Evolutionary conservation across 2,888 invertebrate genomes (phyloP), one percentile per base, ranked within the genome.

Genomic region (Drosophila koepferae): DNA sequence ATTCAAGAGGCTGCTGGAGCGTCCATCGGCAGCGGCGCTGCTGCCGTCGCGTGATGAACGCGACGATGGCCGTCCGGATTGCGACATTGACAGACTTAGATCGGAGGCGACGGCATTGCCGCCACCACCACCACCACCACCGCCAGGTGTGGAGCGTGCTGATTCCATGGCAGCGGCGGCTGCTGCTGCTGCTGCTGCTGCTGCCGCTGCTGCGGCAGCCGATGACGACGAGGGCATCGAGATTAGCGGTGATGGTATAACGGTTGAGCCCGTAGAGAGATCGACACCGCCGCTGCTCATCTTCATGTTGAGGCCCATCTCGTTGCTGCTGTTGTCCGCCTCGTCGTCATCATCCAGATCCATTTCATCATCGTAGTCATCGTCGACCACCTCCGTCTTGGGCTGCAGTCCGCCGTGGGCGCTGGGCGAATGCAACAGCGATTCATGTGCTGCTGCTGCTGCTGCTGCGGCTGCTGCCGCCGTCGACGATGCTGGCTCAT

Each of bases 301-400:
- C 58, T 94, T 95, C 95, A 95, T 95, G 88, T 95, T 95, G 90
- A 95, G 92, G 93, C 95, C 95, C 83, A 91, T 80, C 86, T 95
- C 95, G 91, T 94, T 94, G 78, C 95, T 95, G 77, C 94, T 94
- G 58, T 94, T 92, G 83, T 95, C 94, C 77, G 95, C 95, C 92
- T 95, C 95, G 14, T 95, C 92, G 43, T 91, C 92, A 36, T 95
- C 95, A 51, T 94, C 94, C 46, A 94, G 93, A 77, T 94, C 92
- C 89, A 90, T 91, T 43, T 91, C 92, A 54, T 92, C 92, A 36
- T 92, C 91, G 51, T 91, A 91, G 43, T 92, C 90, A 28, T 92
- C 91, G 44, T 91, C 85, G 18, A 86, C 56, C 55, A 89, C 82
- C 48, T 91, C 91, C 38, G 77, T 77, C 63, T 91, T 91, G 58